These are phyloP conservation scores for Trinorchestia longiramus DNA, from an alignment of 1,140 invertebrate genomes.

Conservation along the genomic window DNA sequence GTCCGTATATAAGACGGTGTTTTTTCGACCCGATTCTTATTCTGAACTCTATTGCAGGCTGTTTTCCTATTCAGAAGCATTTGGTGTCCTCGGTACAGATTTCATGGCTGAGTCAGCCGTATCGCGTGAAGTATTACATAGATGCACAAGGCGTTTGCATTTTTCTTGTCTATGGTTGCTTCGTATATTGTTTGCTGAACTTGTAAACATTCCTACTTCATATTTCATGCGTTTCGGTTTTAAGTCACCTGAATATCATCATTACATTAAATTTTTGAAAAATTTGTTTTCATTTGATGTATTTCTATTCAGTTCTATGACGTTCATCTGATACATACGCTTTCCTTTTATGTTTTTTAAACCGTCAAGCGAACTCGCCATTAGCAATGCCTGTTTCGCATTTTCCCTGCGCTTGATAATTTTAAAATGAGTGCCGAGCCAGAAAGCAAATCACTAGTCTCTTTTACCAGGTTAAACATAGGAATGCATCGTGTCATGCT, in stretches of 20 bases:
- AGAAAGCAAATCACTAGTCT: neutral
- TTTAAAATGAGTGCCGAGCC: neutral
- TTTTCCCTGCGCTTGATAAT: neutral
- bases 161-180: neutral
- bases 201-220: neutral
- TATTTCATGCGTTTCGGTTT: neutral
- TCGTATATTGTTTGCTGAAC: neutral
- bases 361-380: neutral
- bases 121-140: neutral
- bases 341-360: neutral
- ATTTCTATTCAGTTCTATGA: neutral
- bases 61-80: neutral
- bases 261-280: neutral
- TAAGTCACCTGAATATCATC: neutral
- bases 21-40: neutral
- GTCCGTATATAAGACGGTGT: neutral
- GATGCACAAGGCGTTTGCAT: neutral
- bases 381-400: neutral
- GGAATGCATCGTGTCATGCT: neutral
- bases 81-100: neutral
- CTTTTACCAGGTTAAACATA: neutral
- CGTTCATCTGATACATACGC: neutral
- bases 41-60: neutral
- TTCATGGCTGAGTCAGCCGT: neutral
- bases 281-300: neutral